Conservation (phyloP, 1,140 invertebrate genomes). For the Battus philenor region DNA sequence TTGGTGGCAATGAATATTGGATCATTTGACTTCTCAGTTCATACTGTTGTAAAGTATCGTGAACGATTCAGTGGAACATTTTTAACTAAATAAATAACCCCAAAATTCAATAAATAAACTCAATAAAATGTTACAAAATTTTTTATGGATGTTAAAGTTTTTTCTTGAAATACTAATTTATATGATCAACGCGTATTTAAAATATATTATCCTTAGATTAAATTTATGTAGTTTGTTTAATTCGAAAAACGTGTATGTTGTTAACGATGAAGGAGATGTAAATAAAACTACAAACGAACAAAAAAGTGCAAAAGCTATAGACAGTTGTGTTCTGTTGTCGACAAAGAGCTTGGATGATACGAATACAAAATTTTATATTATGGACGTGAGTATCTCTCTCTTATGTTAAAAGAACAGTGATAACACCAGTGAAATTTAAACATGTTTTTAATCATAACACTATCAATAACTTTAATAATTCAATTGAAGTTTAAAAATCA, state of each 20-base stretch:
- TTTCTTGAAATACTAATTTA: neutral
- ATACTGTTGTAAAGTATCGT: too few species aligned
- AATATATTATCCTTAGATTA: neutral
- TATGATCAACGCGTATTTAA: constrained; percentile 6
- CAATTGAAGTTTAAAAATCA: too few species aligned
- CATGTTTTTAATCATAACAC: too few species aligned
- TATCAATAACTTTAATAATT: too few species aligned
- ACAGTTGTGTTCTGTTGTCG: constrained; percentile 9
- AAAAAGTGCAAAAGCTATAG: too few species aligned
- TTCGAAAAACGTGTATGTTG: constrained; percentile 4
- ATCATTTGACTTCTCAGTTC: too few species aligned
- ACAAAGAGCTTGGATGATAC: constrained; percentile 4
- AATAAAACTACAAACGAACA: neutral
- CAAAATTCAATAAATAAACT: too few species aligned
- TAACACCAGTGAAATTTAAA: too few species aligned
- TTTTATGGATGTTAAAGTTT: constrained; percentile 3
- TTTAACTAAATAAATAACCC: too few species aligned
- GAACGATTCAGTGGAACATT: too few species aligned
- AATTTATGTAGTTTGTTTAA: neutral
- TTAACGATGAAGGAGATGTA: neutral
- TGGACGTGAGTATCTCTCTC: neutral
- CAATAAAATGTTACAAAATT: constrained; percentile 2
- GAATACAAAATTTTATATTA: neutral
- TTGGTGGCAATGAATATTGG: too few species aligned
- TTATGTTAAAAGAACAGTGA: too few species aligned